Percentiles rank a stretch among this genome's conserved stretches.
These are phyloP conservation scores for Lepidostoma basale DNA, from an alignment of 1,140 invertebrate genomes.

Conservation along the genomic window DNA sequence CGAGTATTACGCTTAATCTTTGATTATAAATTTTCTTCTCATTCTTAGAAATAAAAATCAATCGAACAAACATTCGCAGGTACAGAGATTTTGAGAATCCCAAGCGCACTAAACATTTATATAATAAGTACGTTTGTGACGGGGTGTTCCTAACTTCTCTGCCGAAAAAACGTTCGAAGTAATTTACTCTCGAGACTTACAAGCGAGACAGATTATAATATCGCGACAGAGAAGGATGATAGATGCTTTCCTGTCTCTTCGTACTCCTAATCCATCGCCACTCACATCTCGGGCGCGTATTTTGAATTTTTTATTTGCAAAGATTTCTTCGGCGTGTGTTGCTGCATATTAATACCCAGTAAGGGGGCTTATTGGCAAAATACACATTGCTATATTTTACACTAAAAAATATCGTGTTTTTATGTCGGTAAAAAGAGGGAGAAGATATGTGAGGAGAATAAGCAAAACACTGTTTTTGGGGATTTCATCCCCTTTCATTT, in stretches of 20 bases:
- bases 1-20: no score
- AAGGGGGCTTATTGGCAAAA: conserved; percentile 14
- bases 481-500: no score
- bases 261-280: background rate
- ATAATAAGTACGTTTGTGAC: background rate
- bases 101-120: background rate
- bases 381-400: background rate
- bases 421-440: background rate
- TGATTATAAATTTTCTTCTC: no score
- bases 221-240: background rate
- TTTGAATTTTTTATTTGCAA: conserved; percentile 22
- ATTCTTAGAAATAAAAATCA: no score
- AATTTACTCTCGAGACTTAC: conserved; percentile 18
- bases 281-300: background rate
- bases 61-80: no score
- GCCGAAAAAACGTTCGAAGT: background rate
- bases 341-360: conserved; percentile 13
- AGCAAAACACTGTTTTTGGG: no score
- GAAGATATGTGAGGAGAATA: background rate
- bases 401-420: background rate
- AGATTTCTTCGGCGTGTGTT: conserved; percentile 17
- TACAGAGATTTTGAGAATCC: conserved; percentile 7
- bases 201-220: conserved; percentile 10
- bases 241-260: conserved; percentile 8
- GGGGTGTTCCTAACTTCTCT: conserved; percentile 16